phyloP scores from a whole-genome alignment of 2,113 vertebrate species.

The Asarcornis scutulata region DNA sequence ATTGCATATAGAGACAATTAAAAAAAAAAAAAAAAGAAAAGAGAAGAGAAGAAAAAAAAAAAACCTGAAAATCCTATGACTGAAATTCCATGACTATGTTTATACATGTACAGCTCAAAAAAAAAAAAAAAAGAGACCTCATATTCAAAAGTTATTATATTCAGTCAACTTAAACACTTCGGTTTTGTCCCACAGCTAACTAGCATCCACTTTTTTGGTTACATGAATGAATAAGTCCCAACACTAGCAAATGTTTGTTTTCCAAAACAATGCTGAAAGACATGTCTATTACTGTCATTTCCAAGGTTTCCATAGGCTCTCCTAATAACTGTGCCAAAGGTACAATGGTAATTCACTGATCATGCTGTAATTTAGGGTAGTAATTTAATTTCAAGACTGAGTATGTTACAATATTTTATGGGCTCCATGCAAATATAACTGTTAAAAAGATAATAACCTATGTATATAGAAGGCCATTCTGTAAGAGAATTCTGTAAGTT shows the following conservation, averaged over 20 bases:
- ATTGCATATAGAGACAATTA: background rate
- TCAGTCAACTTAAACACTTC: background rate
- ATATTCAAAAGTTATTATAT: background rate
- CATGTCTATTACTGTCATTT: too few species aligned
- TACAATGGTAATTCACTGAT: too few species aligned
- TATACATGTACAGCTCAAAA: too few species aligned
- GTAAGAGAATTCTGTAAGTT: background rate
- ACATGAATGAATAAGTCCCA: too few species aligned
- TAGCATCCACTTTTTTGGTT: background rate
- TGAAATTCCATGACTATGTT: too few species aligned
- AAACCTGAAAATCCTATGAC: background rate
- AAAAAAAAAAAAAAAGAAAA: background rate
- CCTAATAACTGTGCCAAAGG: too few species aligned
- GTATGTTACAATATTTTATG: background rate
- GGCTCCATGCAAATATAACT: background rate
- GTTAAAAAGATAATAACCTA: background rate
- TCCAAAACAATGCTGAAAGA: background rate
- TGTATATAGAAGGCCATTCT: background rate
- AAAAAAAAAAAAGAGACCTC: background rate
- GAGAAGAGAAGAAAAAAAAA: background rate
- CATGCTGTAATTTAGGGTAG: too few species aligned
- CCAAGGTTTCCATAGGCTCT: too few species aligned
- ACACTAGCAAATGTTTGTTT: background rate
- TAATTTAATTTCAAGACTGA: too few species aligned
- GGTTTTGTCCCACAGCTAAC: background rate